Percentiles rank a stretch among this genome's conserved stretches.
Conservation (phyloP, 92 coral and sea anemone species). For the Umimayanthus chanpuru region DNA sequence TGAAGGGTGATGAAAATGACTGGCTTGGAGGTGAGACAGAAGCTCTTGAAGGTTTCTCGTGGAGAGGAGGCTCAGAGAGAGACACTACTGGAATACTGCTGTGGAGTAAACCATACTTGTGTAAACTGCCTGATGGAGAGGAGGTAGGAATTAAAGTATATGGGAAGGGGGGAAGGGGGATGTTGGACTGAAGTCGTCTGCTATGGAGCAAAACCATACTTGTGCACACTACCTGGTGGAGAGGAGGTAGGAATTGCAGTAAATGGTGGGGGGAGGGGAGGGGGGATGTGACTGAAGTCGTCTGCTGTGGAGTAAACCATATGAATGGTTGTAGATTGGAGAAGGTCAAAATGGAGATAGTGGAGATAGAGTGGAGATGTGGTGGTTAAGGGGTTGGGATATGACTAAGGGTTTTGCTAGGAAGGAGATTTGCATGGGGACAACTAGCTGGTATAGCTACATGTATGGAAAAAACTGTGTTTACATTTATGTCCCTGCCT, state of each 20-base stretch:
- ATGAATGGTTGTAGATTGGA: too few relatives aligned
- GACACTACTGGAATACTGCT: conserved; percentile 96
- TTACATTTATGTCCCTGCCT: too few relatives aligned
- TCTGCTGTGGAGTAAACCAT: too few relatives aligned
- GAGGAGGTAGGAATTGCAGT: conserved; percentile 71
- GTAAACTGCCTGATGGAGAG: conserved; percentile 88
- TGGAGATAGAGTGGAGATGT: too few relatives aligned
- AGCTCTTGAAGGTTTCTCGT: conserved; percentile 93
- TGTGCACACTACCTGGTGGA: conserved; percentile 68
- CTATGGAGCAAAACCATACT: not conserved
- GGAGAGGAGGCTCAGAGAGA: conserved; percentile 99
- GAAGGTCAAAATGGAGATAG: too few relatives aligned
- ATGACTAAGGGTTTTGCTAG: too few relatives aligned
- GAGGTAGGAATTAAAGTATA: conserved; percentile 63
- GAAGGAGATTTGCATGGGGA: too few relatives aligned
- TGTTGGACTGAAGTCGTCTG: not conserved
- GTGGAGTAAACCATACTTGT: conserved; percentile 94
- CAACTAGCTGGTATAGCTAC: too few relatives aligned
- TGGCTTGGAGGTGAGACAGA: conserved; percentile 95
- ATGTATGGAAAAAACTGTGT: too few relatives aligned
- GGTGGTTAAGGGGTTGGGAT: too few relatives aligned
- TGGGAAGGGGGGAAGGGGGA: not conserved
- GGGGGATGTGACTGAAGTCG: not conserved
- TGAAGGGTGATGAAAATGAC: conserved; percentile 61
- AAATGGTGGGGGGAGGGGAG: not conserved